phyloP scores from a whole-genome alignment of 92 coral and sea anemone species.

The Porites evermanni region DNA sequence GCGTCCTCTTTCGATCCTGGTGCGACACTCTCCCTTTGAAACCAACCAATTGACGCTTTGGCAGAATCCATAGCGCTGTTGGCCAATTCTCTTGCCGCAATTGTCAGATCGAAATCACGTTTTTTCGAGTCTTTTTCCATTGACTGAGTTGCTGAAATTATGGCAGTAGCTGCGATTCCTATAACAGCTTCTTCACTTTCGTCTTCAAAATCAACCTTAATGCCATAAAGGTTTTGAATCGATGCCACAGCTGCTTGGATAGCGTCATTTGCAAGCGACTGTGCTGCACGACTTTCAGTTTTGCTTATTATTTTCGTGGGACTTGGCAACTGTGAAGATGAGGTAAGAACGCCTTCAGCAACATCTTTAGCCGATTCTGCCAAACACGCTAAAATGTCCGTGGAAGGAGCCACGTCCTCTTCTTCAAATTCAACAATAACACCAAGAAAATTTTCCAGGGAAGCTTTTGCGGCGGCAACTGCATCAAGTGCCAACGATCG shows the following conservation, averaged over 20 bases:
- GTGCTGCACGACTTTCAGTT: background rate
- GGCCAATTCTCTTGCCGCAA: constrained; percentile 51
- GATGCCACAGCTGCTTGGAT: constrained; percentile 28
- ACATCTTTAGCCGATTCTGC: constrained; percentile 3
- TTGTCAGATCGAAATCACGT: constrained; percentile 18
- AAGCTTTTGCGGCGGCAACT: constrained; percentile 28
- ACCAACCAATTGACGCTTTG: constrained; percentile 47
- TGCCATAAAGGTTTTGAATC: constrained; percentile 10
- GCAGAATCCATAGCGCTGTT: constrained; percentile 51
- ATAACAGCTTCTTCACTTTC: background rate
- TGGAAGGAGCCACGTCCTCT: background rate
- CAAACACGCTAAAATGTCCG: background rate
- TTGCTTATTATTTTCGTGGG: background rate
- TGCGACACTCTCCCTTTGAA: constrained; percentile 32
- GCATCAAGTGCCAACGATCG: constrained; percentile 39
- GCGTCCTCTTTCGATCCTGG: constrained; percentile 36
- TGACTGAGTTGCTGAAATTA: constrained; percentile 28
- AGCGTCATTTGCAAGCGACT: constrained; percentile 25
- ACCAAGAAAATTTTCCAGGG: constrained; percentile 23
- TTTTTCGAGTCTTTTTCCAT: background rate
- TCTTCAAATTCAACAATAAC: background rate
- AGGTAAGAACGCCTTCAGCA: background rate
- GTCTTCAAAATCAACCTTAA: background rate
- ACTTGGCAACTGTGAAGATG: background rate
- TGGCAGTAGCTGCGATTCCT: constrained; percentile 26